Percentiles rank a stretch among this genome's conserved stretches.
phyloP scores from a whole-genome alignment of 2,113 vertebrate species.

The Pantherophis guttatus region DNA sequence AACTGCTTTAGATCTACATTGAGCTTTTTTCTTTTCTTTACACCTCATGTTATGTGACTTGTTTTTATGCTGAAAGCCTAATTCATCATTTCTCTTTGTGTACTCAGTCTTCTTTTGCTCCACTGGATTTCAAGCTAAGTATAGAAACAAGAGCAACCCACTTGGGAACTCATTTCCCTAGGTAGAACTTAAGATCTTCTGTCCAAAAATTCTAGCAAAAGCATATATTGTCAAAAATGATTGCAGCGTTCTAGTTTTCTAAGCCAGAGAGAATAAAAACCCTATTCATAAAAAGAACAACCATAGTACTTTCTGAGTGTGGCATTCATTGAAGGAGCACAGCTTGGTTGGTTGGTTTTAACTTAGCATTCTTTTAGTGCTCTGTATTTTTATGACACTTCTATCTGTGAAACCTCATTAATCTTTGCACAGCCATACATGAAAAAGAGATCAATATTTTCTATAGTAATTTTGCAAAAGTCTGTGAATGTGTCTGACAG shows the following conservation, averaged over 20 bases:
- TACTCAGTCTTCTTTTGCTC: slow-evolving; percentile 34
- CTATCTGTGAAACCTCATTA: not conserved
- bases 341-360: not conserved
- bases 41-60: slow-evolving; percentile 23
- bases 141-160: slow-evolving; percentile 62
- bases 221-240: slow-evolving; percentile 31
- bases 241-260: slow-evolving; percentile 17
- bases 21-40: slow-evolving; percentile 14
- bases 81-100: slow-evolving; percentile 44
- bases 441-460: not conserved
- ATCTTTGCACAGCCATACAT: not conserved
- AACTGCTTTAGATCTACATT: slow-evolving; percentile 11
- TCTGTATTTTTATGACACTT: not conserved
- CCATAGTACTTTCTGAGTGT: slow-evolving; percentile 4
- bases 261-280: not conserved
- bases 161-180: slow-evolving; percentile 43
- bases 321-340: slow-evolving; percentile 32
- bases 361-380: slow-evolving; percentile 5
- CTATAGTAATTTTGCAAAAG: not conserved
- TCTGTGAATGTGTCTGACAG: not conserved
- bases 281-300: not conserved
- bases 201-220: slow-evolving; percentile 36
- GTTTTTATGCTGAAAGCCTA: slow-evolving; percentile 29
- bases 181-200: slow-evolving; percentile 49
- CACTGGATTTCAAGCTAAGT: slow-evolving; percentile 53